phyloP scores from a whole-genome alignment of 2,113 vertebrate species.

The Tautogolabrus adspersus region DNA sequence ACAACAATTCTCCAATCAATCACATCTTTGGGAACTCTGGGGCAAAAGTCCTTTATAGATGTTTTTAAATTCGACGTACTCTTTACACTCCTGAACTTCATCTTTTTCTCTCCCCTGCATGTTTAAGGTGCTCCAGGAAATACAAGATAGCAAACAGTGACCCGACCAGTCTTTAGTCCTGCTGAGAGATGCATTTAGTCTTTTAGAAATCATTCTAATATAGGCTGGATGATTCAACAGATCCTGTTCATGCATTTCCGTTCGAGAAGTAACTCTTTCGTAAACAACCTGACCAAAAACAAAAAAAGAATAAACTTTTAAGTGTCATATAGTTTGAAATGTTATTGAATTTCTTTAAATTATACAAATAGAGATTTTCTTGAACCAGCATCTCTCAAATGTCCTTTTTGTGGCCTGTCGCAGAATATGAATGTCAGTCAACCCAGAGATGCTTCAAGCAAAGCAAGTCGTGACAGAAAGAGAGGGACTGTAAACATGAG shows the following conservation, averaged over 20 bases:
- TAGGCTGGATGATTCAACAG: slow-evolving; percentile 45
- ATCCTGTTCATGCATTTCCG: slow-evolving; percentile 55
- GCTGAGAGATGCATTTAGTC: slow-evolving; percentile 45
- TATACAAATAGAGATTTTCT: slow-evolving; percentile 50
- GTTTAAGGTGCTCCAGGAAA: slow-evolving; percentile 70
- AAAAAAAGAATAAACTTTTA: background rate
- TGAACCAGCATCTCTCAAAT: slow-evolving; percentile 41
- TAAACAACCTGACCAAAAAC: slow-evolving; percentile 43
- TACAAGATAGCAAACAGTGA: slow-evolving; percentile 48
- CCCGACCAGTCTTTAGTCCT: slow-evolving; percentile 22
- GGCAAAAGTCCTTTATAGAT: slow-evolving; percentile 78
- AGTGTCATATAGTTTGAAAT: slow-evolving; percentile 12
- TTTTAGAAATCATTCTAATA: slow-evolving; percentile 44
- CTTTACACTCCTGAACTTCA: slow-evolving; percentile 54
- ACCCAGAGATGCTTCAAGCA: slow-evolving; percentile 77
- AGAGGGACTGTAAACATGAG: slow-evolving; percentile 2
- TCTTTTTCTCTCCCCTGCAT: slow-evolving; percentile 43
- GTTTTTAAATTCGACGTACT: slow-evolving; percentile 71
- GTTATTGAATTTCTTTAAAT: background rate
- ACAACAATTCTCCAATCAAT: slow-evolving; percentile 80
- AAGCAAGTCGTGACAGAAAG: slow-evolving; percentile 52
- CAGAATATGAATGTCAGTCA: slow-evolving; percentile 47
- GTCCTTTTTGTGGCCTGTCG: slow-evolving; percentile 39
- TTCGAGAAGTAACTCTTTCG: slow-evolving; percentile 9
- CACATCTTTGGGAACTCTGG: slow-evolving; percentile 88